Base-by-base conservation (phyloP, 2,797 vertebrate genomes). In the Anguilla megastoma region DNA sequence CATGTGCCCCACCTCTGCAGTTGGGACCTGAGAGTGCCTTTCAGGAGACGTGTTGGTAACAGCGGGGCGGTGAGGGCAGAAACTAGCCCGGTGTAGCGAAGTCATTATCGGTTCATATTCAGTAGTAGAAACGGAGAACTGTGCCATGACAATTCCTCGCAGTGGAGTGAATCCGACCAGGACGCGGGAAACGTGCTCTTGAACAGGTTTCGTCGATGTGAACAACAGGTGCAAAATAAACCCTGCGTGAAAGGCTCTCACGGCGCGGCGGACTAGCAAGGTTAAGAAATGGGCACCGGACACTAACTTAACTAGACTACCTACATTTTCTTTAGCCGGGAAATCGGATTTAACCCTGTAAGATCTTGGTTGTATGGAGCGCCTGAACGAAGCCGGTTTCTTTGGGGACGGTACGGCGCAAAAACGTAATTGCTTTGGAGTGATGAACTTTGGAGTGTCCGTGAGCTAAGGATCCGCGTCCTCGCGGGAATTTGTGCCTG, bases 1-100 rank as follows among this genome's bases (percentile, higher is more conserved):
- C 92, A 90, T 84, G 76, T 90, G 93, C 91, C 92, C 92, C 80
- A 89, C 84, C 76, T 87, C 82, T 63, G 85, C 86, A 87, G 89
- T 84, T 89, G 36, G 83, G 60, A 71, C 80, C 27, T 50, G 41
- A 16, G 80, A 8, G 30, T 60, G 30, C 41, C 21, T 52, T 71
- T 84, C 30, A 24, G 16, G 33, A 69, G 27, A 16, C 45, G 41
- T 24, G 79, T 50, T 50, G 18, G 41, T 82, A 8, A 30, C 50
- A 24, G 24, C 8, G 45, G 79, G 79, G 83, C 52, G 9, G 82
- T 3, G 85, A 74, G 79, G 66, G 48, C 74, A 27, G 33, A 12
- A 30, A 33, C 6, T 21, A 82, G 79, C 79, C 41, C 1, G 41
- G 45, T 21, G 50, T 50, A 87, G 24, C 56, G 24, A 87, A 86